Conservation (phyloP, 2,797 vertebrate genomes). For the Paratrypauchen microcephalus region DNA sequence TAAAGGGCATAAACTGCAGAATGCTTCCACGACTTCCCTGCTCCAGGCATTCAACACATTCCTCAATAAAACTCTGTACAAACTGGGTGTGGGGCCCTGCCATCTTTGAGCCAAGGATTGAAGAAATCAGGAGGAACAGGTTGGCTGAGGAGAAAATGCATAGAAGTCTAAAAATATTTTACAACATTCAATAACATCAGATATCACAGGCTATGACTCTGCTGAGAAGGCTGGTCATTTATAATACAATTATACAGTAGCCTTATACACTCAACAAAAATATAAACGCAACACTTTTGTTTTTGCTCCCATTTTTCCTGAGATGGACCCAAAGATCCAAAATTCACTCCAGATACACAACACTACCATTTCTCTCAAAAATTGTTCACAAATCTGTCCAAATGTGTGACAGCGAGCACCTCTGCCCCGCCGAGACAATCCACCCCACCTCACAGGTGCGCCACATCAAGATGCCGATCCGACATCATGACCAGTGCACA, state of each 20-base stretch:
- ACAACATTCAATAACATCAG: neutral
- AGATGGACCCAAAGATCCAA: too few species aligned
- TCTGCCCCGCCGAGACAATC: too few species aligned
- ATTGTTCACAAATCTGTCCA: too few species aligned
- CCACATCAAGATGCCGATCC: too few species aligned
- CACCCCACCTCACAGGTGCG: too few species aligned
- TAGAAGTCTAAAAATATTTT: neutral
- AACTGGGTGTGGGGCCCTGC: constrained; percentile 96
- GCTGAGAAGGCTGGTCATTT: neutral
- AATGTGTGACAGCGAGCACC: too few species aligned
- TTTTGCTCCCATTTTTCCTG: too few species aligned
- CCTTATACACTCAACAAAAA: too few species aligned
- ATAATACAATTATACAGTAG: neutral
- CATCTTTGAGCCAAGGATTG: constrained; percentile 89
- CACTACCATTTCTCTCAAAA: too few species aligned
- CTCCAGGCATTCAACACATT: constrained; percentile 93
- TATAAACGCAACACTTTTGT: too few species aligned
- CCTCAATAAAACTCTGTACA: constrained; percentile 97
- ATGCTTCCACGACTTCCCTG: constrained; percentile 92
- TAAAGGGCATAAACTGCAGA: constrained; percentile 98
- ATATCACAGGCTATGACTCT: neutral
- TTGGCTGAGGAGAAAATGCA: constrained; percentile 78
- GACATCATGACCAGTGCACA: too few species aligned
- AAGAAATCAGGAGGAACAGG: constrained; percentile 93
- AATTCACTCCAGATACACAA: too few species aligned